Base-by-base conservation (phyloP, 2,797 vertebrate genomes). In the Alfaro cultratus region DNA sequence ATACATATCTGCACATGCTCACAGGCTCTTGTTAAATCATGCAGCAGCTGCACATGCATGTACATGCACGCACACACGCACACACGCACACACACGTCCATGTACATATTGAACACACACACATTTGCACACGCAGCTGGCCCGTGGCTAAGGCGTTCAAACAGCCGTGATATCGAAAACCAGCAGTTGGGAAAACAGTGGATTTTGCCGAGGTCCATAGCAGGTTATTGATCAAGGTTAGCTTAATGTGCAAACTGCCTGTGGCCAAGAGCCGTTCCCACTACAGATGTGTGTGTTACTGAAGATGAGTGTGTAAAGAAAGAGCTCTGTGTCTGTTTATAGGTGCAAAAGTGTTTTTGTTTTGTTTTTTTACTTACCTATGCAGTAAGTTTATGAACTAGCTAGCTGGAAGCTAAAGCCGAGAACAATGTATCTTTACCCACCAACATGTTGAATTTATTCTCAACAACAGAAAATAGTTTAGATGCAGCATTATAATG, bases 161-260 rank as follows among this genome's bases (percentile, higher is more conserved):
- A 96, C 93, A 94, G 94, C 92, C 95, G 82, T 94, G 95, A 94
- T 95, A 95, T 96, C 95, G 94, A 95, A 95, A 95, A 95, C 93
- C 94, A 93, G 93, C 94, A 92, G 90, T 80, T 89, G 87, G 88
- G 83, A 93, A 92, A 95, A 89, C 91, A 91, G 92, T 90, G 83
- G 91, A 91, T 94, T 95, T 80, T 92, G 88, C 89, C 91, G 93
- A 93, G 91, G 95, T 96, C 95, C 93, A 94, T 86, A 94, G 93
- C 91, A 92, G 93, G 91, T 93, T 96, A 96, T 96, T 95, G 95
- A 96, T 96, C 95, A 96, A 96, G 95, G 95, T 95, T 96, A 95
- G 95, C 91, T 94, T 94, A 93, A 92, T 93, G 93, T 91, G 87
- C 93, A 95, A 93, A 91, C 93, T 91, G 91, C 92, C 93, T 85